Conservation (phyloP, 2,797 vertebrate genomes). For the Sphaeramia orbicularis region DNA sequence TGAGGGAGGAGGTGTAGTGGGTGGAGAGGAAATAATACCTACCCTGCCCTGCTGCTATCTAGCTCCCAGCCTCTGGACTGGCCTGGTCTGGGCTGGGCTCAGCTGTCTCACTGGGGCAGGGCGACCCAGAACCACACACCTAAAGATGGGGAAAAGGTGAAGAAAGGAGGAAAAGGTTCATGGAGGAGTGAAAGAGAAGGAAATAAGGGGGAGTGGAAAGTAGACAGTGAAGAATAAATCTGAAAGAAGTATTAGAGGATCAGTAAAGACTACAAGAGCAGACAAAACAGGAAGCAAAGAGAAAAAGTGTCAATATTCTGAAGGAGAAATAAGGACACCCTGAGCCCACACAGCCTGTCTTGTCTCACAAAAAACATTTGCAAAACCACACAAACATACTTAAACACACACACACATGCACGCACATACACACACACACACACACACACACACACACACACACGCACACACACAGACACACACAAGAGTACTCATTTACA, state of each 20-base stretch:
- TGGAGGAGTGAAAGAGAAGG: slow-evolving; percentile 28
- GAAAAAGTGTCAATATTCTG: slow-evolving; percentile 43
- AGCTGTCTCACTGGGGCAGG: slow-evolving; percentile 95
- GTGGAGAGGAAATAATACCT: slow-evolving; percentile 90
- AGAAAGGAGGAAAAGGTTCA: slow-evolving; percentile 25
- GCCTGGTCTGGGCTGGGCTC: slow-evolving; percentile 94
- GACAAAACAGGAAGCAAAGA: slow-evolving; percentile 39
- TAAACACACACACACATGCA: background rate
- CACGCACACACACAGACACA: background rate
- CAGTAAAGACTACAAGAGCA: slow-evolving; percentile 26
- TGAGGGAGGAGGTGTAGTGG: slow-evolving; percentile 83
- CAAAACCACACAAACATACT: slow-evolving; percentile 30
- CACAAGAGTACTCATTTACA: slow-evolving; percentile 26
- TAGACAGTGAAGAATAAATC: slow-evolving; percentile 51
- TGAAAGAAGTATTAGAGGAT: slow-evolving; percentile 28
- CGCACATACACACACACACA: slow-evolving; percentile 27
- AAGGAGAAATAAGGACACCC: slow-evolving; percentile 43
- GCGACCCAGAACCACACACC: slow-evolving; percentile 97
- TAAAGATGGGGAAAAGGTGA: slow-evolving; percentile 80
- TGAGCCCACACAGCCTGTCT: slow-evolving; percentile 20
- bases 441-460: slow-evolving; percentile 5
- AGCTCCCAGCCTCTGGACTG: slow-evolving; percentile 99
- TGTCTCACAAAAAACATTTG: slow-evolving; percentile 34
- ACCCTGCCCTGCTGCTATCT: slow-evolving; percentile 98
- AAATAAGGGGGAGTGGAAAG: slow-evolving; percentile 23